Conservation (phyloP, 1,140 invertebrate species). For the Panagrolaimus sp. region DNA sequence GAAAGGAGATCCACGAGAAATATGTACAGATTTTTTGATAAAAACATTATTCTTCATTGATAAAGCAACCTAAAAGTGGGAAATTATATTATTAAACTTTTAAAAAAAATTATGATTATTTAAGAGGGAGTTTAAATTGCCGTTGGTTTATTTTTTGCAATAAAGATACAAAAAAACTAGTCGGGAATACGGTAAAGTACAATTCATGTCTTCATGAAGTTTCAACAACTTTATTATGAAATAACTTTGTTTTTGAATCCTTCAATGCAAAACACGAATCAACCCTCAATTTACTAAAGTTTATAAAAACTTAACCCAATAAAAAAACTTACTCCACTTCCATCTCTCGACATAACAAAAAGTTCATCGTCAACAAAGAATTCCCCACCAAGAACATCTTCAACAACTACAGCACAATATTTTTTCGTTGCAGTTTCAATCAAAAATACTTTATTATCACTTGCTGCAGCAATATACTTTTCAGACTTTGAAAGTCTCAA, state of each 20-base stretch:
- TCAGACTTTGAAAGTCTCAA: not conserved
- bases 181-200: not conserved
- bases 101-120: too few relatives aligned
- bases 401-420: not conserved
- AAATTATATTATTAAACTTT: too few relatives aligned
- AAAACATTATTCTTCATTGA: too few relatives aligned
- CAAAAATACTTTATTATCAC: not conserved
- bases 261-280: too few relatives aligned
- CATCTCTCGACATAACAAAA: not conserved
- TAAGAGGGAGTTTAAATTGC: too few relatives aligned
- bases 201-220: too few relatives aligned
- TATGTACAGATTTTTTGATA: too few relatives aligned
- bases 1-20: not conserved
- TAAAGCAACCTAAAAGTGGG: too few relatives aligned
- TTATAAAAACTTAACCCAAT: too few relatives aligned
- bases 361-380: not conserved
- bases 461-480: not conserved
- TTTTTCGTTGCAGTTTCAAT: not conserved
- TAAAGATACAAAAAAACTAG: not conserved
- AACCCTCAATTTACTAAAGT: too few relatives aligned
- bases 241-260: not conserved
- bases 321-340: not conserved
- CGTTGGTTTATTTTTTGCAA: not conserved
- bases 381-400: not conserved
- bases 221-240: not conserved